Conservation (phyloP, 2,113 vertebrate genomes). For the Lepus americanus region DNA sequence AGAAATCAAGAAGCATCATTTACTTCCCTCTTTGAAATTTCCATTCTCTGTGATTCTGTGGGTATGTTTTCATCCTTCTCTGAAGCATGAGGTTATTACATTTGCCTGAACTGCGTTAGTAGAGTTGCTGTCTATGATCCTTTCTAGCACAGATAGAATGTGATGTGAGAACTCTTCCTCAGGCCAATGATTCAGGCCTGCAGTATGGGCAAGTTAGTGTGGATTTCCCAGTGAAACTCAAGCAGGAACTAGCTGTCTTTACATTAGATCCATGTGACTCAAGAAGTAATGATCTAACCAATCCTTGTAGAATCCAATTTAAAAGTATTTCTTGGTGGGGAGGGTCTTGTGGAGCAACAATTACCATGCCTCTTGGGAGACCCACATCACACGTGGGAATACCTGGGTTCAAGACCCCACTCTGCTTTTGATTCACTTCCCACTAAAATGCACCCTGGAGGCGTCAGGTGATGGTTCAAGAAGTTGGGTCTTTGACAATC, state of each 20-base stretch:
- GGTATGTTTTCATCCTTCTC: not conserved
- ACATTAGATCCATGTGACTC: not conserved
- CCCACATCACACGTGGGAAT: no score
- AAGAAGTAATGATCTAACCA: not conserved
- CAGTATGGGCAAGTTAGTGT: not conserved
- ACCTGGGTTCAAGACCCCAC: no score
- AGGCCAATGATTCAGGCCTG: not conserved
- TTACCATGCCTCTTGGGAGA: no score
- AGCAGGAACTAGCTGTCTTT: not conserved
- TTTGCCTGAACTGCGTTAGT: not conserved
- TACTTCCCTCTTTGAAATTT: not conserved
- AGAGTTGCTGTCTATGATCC: not conserved
- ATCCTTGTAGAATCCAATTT: not conserved
- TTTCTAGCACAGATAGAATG: not conserved
- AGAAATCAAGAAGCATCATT: not conserved
- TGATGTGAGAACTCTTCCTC: not conserved
- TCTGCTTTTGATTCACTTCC: no score
- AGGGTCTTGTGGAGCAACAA: no score
- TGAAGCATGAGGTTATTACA: not conserved
- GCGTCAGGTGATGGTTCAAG: no score
- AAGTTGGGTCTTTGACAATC: no score
- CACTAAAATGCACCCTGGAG: no score
- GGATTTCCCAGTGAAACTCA: not conserved
- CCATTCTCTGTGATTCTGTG: not conserved
- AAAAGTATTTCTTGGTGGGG: not conserved